Percentiles rank a stretch among this genome's conserved stretches.
Conservation (phyloP, 2,797 vertebrate genomes). For the Pygocentrus nattereri region DNA sequence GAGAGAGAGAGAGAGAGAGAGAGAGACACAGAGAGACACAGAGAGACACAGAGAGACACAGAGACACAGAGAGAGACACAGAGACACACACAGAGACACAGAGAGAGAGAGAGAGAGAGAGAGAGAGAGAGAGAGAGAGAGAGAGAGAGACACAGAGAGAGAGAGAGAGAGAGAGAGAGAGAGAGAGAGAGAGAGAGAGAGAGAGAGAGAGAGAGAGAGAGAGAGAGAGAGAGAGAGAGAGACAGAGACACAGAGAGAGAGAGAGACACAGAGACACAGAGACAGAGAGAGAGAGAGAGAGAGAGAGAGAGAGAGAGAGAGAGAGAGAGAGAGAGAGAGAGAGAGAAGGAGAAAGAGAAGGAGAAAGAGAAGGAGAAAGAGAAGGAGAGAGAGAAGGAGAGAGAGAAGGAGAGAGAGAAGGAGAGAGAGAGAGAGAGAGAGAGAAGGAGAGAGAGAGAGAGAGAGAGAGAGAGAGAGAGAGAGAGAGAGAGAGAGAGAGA, state of each 20-base stretch:
- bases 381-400: background rate
- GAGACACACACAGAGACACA: too few species aligned
- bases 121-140: slow-evolving; percentile 31
- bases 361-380: slow-evolving; percentile 22
- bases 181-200: slow-evolving; percentile 34
- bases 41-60: slow-evolving; percentile 36
- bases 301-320: slow-evolving; percentile 16
- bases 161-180: slow-evolving; percentile 34
- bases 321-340: slow-evolving; percentile 64
- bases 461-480: background rate
- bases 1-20: slow-evolving; percentile 58
- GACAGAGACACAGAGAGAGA: too few species aligned
- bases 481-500: slow-evolving; percentile 13
- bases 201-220: background rate
- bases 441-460: slow-evolving; percentile 61
- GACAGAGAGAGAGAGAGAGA: too few species aligned
- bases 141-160: slow-evolving; percentile 39
- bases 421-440: background rate
- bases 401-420: slow-evolving; percentile 18
- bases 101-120: slow-evolving; percentile 35
- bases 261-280: too few species aligned
- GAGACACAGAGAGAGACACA: slow-evolving; percentile 38
- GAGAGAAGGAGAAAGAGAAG: background rate
- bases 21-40: slow-evolving; percentile 30
- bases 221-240: slow-evolving; percentile 13